Evolutionary conservation across 2,888 invertebrate genomes (phyloP).

Genomic region (Brachyptera putata): DNA sequence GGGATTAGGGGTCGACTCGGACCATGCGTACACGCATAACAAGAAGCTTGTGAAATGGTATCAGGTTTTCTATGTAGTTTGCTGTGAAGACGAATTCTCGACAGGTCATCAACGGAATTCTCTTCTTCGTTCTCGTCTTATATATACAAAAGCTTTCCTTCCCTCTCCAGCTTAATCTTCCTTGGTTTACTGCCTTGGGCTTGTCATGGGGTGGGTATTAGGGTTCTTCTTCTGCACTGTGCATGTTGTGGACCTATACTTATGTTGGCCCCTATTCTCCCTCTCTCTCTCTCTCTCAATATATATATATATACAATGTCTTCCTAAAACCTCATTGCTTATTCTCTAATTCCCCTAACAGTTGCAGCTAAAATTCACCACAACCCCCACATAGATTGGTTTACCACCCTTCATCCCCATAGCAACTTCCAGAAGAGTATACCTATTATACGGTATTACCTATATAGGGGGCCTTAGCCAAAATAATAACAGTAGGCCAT

Average conservation of each 20-base stretch:
- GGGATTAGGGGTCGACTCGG: too few relatives aligned
- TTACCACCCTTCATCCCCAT: conserved; percentile 26
- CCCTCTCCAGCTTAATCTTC: too few relatives aligned
- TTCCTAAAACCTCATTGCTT: conserved; percentile 19
- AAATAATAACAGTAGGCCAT: conserved; percentile 19
- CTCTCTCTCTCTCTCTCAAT: too few relatives aligned
- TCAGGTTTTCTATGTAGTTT: conserved; percentile 3
- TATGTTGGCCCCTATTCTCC: too few relatives aligned
- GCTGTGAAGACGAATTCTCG: neutral
- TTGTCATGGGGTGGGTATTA: too few relatives aligned
- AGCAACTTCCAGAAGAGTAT: conserved; percentile 8
- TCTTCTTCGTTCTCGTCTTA: too few relatives aligned
- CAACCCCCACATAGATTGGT: conserved; percentile 27
- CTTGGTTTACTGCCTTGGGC: too few relatives aligned
- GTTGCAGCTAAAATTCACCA: conserved; percentile 11
- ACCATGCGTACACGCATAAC: too few relatives aligned
- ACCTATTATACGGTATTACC: too few relatives aligned
- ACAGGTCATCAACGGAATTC: conserved; percentile 2
- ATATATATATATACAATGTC: too few relatives aligned
- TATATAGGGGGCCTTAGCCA: neutral
- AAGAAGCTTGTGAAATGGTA: neutral
- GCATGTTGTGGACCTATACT: conserved; percentile 4
- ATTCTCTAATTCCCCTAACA: conserved; percentile 29
- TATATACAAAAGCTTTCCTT: too few relatives aligned
- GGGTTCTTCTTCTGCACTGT: too few relatives aligned